Percentiles rank a stretch among this genome's conserved stretches.
Evolutionary conservation across 2,888 invertebrate genomes (phyloP).

Genomic region (Dicranocentrus wangi): DNA sequence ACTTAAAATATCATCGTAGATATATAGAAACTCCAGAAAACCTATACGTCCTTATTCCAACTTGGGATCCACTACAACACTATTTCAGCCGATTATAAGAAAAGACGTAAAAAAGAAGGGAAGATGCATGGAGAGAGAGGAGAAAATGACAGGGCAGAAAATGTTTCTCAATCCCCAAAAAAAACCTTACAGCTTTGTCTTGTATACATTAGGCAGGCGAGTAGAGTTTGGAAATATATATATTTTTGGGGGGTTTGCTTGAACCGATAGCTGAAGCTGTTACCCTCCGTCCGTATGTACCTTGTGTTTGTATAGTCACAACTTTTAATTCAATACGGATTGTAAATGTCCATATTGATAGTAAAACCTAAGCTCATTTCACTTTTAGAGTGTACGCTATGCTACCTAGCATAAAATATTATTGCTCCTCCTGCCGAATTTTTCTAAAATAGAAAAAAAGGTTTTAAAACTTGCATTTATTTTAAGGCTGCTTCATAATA

Average conservation of each 20-base stretch:
- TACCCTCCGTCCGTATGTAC: not conserved
- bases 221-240: not conserved
- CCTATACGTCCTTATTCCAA: not conserved
- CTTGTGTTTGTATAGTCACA: not conserved
- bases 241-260: slow-evolving; percentile 27
- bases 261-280: slow-evolving; percentile 15
- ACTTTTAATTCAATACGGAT: slow-evolving; percentile 3
- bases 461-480: not conserved
- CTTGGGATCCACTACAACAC: no score
- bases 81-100: slow-evolving; percentile 16
- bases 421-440: not conserved
- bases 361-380: no score
- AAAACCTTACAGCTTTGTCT: slow-evolving; percentile 4
- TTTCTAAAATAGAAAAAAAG: not conserved
- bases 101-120: not conserved
- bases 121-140: slow-evolving; percentile 4
- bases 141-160: slow-evolving; percentile 37
- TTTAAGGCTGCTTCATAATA: no score
- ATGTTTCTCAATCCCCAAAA: slow-evolving; percentile 20
- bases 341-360: no score
- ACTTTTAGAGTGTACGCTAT: not conserved
- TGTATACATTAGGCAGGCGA: not conserved
- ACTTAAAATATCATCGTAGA: no score
- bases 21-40: slow-evolving; percentile 8
- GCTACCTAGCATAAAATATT: no score